A percentile compares a stretch with the other conserved stretches of the same genome.
phyloP scores from a whole-genome alignment of 2,113 vertebrate genomes.

The Vombatus ursinus region DNA sequence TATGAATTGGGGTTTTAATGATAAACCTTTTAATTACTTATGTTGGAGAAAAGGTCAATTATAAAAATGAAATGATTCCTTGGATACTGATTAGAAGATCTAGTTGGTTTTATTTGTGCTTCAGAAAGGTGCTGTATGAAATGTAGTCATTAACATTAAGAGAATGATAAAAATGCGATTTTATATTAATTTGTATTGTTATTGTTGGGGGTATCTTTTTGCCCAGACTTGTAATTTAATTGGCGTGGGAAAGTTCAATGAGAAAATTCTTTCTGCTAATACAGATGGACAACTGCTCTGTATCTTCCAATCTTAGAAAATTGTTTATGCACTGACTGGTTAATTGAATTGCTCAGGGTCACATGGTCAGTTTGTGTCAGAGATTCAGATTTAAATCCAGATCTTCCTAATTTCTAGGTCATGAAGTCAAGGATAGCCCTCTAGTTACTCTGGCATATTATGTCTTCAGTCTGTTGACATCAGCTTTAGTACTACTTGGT shows the following conservation, averaged over 20 bases:
- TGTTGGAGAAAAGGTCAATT: neutral
- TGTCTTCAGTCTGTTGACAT: neutral
- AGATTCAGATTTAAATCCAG: neutral
- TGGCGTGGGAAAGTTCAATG: neutral
- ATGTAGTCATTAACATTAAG: neutral
- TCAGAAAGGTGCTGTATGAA: neutral
- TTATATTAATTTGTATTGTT: neutral
- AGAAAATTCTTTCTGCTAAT: neutral
- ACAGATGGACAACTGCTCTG: neutral
- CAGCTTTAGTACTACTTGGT: neutral
- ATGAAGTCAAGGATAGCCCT: neutral
- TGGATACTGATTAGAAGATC: neutral
- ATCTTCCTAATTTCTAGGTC: neutral
- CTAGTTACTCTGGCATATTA: neutral
- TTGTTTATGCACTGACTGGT: neutral
- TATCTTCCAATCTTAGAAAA: neutral
- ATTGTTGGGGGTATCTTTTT: neutral
- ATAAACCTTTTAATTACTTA: neutral
- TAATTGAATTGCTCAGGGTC: neutral
- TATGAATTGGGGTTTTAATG: neutral
- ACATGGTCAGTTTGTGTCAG: neutral
- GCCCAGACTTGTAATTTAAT: neutral
- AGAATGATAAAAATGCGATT: neutral
- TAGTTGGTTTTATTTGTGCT: neutral
- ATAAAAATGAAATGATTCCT: neutral